These are phyloP conservation scores for Cenopis cana DNA, from an alignment of 2,888 invertebrate species.

Conservation along the genomic window DNA sequence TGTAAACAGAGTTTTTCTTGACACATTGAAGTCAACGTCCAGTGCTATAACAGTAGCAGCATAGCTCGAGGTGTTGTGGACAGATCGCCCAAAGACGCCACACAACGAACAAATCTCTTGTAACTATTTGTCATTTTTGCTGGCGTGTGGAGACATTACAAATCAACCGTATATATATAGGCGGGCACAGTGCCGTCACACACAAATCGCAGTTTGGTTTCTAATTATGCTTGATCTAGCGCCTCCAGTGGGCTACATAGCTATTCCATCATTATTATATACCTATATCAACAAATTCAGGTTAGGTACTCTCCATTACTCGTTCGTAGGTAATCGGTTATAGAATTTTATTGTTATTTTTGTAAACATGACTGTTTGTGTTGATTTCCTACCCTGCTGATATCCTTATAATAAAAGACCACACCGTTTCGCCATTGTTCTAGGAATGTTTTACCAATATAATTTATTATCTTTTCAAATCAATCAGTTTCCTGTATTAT, in stretches of 20 bases:
- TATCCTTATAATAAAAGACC: constrained; percentile 17
- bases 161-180: constrained; percentile 18
- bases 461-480: constrained; percentile 47
- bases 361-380: background rate
- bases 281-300: background rate
- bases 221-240: constrained; percentile 3
- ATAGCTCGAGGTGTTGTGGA: constrained; percentile 12
- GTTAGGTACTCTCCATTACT: background rate
- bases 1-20: constrained; percentile 15
- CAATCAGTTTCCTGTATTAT: constrained; percentile 36
- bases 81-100: constrained; percentile 36
- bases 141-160: constrained; percentile 38
- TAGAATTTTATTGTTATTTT: background rate
- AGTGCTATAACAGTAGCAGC: background rate
- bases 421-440: constrained; percentile 31
- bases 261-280: background rate
- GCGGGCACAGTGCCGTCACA: constrained; percentile 11
- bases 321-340: background rate
- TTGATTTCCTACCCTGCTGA: background rate
- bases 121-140: constrained; percentile 44
- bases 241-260: no score
- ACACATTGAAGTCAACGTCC: constrained; percentile 23
- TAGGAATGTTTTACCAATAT: constrained; percentile 31
- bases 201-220: constrained; percentile 16
- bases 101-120: constrained; percentile 41